These are phyloP conservation scores for Sphaeramia orbicularis DNA, from an alignment of 2,797 vertebrate genomes.

Conservation along the genomic window DNA sequence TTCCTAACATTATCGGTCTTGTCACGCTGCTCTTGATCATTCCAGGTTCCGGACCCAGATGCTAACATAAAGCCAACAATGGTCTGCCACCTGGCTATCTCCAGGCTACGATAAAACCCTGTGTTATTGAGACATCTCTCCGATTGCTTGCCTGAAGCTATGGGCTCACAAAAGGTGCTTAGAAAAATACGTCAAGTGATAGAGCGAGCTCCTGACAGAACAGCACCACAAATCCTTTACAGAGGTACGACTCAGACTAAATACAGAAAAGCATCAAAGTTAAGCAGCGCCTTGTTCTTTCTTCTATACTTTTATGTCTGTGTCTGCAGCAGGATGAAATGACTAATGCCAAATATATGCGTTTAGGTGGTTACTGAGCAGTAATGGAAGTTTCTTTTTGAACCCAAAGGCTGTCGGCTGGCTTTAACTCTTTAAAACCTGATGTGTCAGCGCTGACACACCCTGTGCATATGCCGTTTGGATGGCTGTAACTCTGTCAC, in stretches of 20 bases:
- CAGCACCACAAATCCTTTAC: background rate
- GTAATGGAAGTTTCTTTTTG: background rate
- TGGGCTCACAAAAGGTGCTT: conserved; percentile 35
- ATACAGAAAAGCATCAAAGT: background rate
- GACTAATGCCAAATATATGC: background rate
- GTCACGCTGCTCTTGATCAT: conserved; percentile 18
- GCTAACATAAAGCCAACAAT: conserved; percentile 23
- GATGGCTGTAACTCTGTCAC: too few species aligned
- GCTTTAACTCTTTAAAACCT: too few species aligned
- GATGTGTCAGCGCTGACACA: too few species aligned
- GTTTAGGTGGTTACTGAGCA: background rate
- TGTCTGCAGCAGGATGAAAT: background rate
- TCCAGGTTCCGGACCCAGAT: conserved; percentile 12
- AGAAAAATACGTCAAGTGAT: conserved; percentile 5
- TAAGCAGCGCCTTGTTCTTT: too few species aligned
- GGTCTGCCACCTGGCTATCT: conserved; percentile 61
- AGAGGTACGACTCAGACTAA: background rate
- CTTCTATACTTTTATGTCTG: too few species aligned
- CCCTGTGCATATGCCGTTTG: too few species aligned
- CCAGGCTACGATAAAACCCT: conserved; percentile 16
- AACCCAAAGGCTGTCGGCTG: background rate
- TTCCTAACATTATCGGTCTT: background rate
- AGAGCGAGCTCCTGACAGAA: background rate
- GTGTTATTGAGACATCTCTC: conserved; percentile 15
- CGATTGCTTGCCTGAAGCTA: conserved; percentile 36